These are phyloP conservation scores for Origma solitaria DNA, from an alignment of 2,113 vertebrate genomes.

Conservation along the genomic window DNA sequence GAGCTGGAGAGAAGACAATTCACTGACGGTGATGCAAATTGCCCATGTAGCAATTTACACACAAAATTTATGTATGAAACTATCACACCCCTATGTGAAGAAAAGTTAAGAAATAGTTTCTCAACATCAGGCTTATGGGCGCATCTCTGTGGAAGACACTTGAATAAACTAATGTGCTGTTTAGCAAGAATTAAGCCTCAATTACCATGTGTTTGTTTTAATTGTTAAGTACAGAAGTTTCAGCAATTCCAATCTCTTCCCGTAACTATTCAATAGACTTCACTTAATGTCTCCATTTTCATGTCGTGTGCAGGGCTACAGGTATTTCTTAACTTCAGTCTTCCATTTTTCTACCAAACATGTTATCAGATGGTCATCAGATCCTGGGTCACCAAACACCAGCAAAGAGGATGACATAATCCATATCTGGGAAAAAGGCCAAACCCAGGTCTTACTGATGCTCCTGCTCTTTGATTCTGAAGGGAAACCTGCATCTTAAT, in stretches of 20 bases:
- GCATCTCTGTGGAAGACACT: neutral
- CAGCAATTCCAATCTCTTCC: neutral
- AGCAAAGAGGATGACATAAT: neutral
- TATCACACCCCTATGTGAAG: neutral
- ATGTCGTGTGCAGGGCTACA: neutral
- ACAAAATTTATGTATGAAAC: neutral
- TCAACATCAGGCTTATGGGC: neutral
- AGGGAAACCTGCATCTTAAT: neutral
- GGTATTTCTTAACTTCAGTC: neutral
- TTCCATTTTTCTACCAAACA: neutral
- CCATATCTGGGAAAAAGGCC: neutral
- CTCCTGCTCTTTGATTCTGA: neutral
- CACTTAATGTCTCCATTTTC: neutral
- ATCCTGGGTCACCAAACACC: neutral
- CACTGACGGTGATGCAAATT: neutral
- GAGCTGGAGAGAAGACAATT: neutral
- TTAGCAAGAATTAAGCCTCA: neutral
- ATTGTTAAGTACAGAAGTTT: neutral
- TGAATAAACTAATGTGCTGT: neutral
- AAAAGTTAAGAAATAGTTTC: neutral
- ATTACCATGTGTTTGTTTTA: neutral
- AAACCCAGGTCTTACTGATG: neutral
- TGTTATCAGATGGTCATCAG: neutral
- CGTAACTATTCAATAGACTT: neutral
- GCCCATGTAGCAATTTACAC: neutral